phyloP scores from a whole-genome alignment of 2,797 vertebrate species.

The Sebastes nivosus region DNA sequence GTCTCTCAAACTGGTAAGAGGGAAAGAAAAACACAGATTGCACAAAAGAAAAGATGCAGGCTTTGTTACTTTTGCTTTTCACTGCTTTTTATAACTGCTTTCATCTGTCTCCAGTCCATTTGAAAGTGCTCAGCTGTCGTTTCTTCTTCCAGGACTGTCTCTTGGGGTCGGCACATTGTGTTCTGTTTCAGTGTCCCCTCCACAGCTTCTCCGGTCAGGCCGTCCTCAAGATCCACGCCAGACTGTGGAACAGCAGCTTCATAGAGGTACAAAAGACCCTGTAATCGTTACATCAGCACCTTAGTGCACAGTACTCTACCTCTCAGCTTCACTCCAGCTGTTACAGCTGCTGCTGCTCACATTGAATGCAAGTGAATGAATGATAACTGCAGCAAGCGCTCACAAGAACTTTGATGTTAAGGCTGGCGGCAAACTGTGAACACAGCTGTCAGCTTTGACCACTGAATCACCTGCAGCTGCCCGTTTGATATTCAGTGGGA shows the following conservation, averaged over 20 bases:
- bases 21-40: neutral
- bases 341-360: neutral
- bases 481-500: neutral
- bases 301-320: neutral
- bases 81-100: neutral
- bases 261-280: constrained; percentile 84
- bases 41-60: neutral
- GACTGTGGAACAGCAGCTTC: constrained; percentile 94
- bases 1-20: constrained; percentile 88
- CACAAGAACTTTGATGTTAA: neutral
- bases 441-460: neutral
- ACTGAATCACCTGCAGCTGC: constrained; percentile 1
- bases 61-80: neutral
- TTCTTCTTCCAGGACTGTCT: constrained; percentile 85
- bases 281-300: neutral
- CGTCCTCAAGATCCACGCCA: constrained; percentile 85
- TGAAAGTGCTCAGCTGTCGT: neutral
- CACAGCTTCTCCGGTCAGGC: constrained; percentile 87
- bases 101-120: neutral
- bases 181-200: constrained; percentile 89
- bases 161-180: constrained; percentile 86
- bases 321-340: constrained; percentile 4
- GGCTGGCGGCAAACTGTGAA: neutral
- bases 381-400: neutral
- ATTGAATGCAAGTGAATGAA: neutral